phyloP scores from a whole-genome alignment of 2,888 invertebrate genomes.

The Drosophila yooni region DNA sequence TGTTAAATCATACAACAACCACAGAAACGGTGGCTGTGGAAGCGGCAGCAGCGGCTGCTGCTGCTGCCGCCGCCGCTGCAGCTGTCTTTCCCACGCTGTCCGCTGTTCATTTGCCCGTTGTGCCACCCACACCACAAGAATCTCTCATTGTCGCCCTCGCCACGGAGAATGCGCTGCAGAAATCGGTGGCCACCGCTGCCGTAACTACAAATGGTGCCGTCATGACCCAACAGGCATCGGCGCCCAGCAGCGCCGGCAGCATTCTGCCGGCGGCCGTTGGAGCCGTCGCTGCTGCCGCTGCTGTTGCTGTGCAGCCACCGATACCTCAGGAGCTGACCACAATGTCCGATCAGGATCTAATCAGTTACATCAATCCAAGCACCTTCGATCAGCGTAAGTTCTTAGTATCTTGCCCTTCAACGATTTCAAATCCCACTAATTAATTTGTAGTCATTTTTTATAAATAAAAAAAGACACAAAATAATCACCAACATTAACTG shows the following conservation, averaged over 20 bases:
- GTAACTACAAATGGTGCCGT: slow-evolving; percentile 79
- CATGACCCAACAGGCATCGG: slow-evolving; percentile 80
- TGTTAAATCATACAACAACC: slow-evolving; percentile 77
- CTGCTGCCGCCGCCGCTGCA: slow-evolving; percentile 40
- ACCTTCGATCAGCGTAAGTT: slow-evolving; percentile 93
- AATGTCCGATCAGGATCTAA: slow-evolving; percentile 94
- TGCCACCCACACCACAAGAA: slow-evolving; percentile 83
- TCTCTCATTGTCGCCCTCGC: slow-evolving; percentile 85
- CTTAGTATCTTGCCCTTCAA: not conserved
- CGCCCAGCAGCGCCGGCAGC: slow-evolving; percentile 63
- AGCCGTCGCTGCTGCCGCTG: slow-evolving; percentile 81
- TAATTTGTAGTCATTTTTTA: not conserved
- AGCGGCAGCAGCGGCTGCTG: slow-evolving; percentile 57
- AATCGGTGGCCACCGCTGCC: slow-evolving; percentile 82
- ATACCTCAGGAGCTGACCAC: slow-evolving; percentile 91
- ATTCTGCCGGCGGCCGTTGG: slow-evolving; percentile 70
- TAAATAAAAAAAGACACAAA: too few species aligned
- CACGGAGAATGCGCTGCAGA: slow-evolving; percentile 82
- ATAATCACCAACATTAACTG: not conserved
- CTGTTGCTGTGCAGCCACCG: slow-evolving; percentile 85
- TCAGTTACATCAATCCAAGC: slow-evolving; percentile 95
- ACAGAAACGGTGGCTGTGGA: slow-evolving; percentile 64
- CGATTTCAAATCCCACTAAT: too few species aligned
- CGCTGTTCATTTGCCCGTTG: slow-evolving; percentile 61
- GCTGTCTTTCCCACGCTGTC: slow-evolving; percentile 52